phyloP scores from a whole-genome alignment of 2,797 vertebrate genomes.

The Hemibagrus guttatus region DNA sequence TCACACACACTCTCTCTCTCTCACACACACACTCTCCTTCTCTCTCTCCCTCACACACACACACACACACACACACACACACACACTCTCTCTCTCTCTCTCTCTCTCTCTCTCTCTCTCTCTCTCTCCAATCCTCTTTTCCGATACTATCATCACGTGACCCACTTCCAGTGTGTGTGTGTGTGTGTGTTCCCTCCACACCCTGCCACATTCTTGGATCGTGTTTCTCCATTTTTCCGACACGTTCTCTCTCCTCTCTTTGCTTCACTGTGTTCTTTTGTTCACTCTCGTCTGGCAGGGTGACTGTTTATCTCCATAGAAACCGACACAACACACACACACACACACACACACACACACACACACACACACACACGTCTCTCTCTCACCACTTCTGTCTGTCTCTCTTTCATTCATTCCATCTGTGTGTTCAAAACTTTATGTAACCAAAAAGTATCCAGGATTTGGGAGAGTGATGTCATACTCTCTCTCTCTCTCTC shows the following conservation, averaged over 20 bases:
- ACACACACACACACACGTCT: conserved; percentile 45
- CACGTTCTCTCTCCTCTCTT: conserved; percentile 53
- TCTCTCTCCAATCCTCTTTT: too few relatives aligned
- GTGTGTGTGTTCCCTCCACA: conserved; percentile 6
- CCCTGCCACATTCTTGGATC: conserved; percentile 65
- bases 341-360: conserved; percentile 39
- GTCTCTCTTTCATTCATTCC: conserved; percentile 37
- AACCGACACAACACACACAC: conserved; percentile 87
- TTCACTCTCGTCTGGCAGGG: conserved; percentile 74
- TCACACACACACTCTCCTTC: too few relatives aligned
- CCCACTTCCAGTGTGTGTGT: not conserved
- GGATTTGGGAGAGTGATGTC: not conserved
- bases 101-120: too few relatives aligned
- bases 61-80: too few relatives aligned
- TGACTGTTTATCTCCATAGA: conserved; percentile 87
- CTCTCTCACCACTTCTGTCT: conserved; percentile 33
- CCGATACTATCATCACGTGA: too few relatives aligned
- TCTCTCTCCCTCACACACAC: too few relatives aligned
- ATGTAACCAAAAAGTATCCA: conserved; percentile 15
- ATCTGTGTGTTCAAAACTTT: conserved; percentile 33
- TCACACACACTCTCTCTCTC: too few relatives aligned
- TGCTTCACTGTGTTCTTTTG: conserved; percentile 56
- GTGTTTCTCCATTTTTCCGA: conserved; percentile 69
- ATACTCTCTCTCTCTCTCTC: not conserved
- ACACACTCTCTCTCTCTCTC: too few relatives aligned